A percentile compares a stretch with the other conserved stretches of the same genome.
Evolutionary conservation across 2,888 invertebrate species (phyloP).

Genomic region (Nebria brevicollis): DNA sequence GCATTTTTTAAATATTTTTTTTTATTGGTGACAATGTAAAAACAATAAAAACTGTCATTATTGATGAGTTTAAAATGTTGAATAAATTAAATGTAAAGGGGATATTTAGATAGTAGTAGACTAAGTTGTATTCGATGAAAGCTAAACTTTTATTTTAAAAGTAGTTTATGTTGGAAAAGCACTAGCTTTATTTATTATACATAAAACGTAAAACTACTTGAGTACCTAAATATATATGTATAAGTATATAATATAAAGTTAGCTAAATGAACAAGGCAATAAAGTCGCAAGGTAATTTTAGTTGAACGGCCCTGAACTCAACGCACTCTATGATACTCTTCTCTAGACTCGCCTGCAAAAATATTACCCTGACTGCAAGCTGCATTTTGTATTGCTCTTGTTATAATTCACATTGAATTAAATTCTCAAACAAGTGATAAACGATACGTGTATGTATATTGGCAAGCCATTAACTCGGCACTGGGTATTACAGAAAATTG

Average conservation of each 20-base stretch:
- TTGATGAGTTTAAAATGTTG: too few species aligned
- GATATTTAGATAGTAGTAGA: too few species aligned
- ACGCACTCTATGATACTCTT: slow-evolving; percentile 1
- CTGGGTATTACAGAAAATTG: neutral
- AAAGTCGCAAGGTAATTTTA: slow-evolving; percentile 42
- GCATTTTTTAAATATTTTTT: too few species aligned
- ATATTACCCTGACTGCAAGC: neutral
- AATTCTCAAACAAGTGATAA: neutral
- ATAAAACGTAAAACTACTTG: slow-evolving; percentile 45
- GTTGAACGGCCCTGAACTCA: slow-evolving; percentile 43
- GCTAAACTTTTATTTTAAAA: slow-evolving; percentile 23
- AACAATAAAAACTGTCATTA: too few species aligned
- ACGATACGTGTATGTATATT: slow-evolving; percentile 1
- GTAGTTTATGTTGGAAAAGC: slow-evolving; percentile 20
- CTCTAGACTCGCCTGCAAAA: neutral
- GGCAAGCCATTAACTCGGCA: neutral
- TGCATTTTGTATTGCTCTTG: neutral
- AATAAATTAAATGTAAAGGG: too few species aligned
- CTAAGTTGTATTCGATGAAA: too few species aligned
- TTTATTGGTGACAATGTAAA: too few species aligned
- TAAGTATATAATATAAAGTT: slow-evolving; percentile 27
- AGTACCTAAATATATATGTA: slow-evolving; percentile 16
- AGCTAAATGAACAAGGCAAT: slow-evolving; percentile 43
- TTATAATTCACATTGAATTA: slow-evolving; percentile 1
- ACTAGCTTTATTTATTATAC: slow-evolving; percentile 41